Evolutionary conservation across 2,888 invertebrate genomes (phyloP), one percentile per base, ranked within the genome.

Genomic region (Stenurella melanura): DNA sequence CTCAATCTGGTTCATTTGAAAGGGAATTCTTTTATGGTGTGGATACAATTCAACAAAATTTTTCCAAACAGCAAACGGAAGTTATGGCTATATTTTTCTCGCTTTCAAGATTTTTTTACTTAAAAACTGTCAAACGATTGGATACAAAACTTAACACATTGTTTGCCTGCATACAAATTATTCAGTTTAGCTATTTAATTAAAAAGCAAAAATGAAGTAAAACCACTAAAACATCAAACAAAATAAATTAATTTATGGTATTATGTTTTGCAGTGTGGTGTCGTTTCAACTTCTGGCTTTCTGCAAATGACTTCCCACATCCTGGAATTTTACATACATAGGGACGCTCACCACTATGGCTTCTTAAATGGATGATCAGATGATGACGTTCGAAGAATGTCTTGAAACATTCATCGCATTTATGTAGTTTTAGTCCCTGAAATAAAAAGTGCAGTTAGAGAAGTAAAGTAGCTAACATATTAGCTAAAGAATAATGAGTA

Each of bases 371-470:
- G 56, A 86, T 82, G 12, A 84, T 85, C 50, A 87, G 76, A 82
- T 87, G 87, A 80, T 87, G 87, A 60, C 86, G 85, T 78, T 87
- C 87, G 76, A 84, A 86, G 78, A 87, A 87, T 21, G 86, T 78
- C 75, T 86, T 86, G 77, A 84, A 87, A 78, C 87, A 87, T 73
- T 82, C 80, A 60, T 85, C 84, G 76, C 87, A 87, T 71, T 86
- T 85, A 61, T 86, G 82, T 57, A 79, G 79, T 50, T 83, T 81
- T 17, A 85, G 63, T 18, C 86, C 86, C 87, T 87, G 71, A 72
- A 87, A 86, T 74, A 76, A 74, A 75, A 76, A 57, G 30, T 34
- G 30, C 9, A 0, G 30, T 34, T 34, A 34, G 2, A 26, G 21
- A 26, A 26, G 4, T n/a, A n/a, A n/a, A n/a, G n/a, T n/a, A n/a